Conservation (phyloP, 2,113 vertebrate genomes). For the Podarcis cretensis region DNA sequence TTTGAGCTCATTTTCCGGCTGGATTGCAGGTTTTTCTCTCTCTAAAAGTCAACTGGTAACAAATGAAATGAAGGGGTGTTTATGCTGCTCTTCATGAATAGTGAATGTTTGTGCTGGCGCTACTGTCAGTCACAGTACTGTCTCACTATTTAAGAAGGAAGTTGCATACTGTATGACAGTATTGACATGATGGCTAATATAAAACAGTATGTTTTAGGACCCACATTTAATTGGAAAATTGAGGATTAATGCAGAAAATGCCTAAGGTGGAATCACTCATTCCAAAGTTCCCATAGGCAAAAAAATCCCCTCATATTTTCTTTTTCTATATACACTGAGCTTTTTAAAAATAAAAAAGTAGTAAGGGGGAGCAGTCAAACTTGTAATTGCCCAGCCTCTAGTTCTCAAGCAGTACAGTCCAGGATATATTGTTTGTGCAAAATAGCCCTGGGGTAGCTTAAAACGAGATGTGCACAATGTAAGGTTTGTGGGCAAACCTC, state of each 20-base stretch:
- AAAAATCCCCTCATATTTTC: neutral
- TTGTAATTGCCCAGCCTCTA: neutral
- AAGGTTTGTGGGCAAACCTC: neutral
- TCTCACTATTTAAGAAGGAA: neutral
- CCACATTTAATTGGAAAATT: neutral
- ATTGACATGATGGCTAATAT: neutral
- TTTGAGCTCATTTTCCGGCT: neutral
- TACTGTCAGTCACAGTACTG: neutral
- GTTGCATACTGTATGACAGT: neutral
- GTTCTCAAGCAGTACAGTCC: neutral
- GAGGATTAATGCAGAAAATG: neutral
- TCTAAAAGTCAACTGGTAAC: constrained; percentile 13
- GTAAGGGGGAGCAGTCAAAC: neutral
- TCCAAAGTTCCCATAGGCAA: neutral
- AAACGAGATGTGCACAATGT: neutral
- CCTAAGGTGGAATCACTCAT: neutral
- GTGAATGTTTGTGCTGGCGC: neutral
- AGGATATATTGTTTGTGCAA: neutral
- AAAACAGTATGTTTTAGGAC: neutral
- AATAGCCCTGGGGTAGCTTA: neutral
- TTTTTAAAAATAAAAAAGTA: neutral
- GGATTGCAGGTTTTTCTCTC: neutral
- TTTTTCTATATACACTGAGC: neutral
- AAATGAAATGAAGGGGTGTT: neutral
- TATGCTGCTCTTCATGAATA: constrained; percentile 10